Evolutionary conservation across 2,888 invertebrate species (phyloP).

Genomic region (Rhorus exstirpatorius): DNA sequence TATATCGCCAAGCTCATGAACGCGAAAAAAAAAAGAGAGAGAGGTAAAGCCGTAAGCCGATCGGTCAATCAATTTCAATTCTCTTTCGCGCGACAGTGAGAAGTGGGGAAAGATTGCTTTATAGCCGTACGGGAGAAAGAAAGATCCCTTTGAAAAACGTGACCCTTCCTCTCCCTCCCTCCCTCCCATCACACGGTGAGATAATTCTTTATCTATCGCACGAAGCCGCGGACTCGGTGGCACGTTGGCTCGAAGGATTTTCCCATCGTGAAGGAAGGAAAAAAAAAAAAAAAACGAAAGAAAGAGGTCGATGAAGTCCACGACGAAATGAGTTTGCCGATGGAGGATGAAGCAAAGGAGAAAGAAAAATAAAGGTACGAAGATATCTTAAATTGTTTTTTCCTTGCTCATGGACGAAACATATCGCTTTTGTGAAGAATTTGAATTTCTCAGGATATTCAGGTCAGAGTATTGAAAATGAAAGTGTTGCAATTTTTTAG

Average conservation of each 20-base stretch:
- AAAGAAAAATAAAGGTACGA: neutral
- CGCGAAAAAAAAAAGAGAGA: constrained; percentile 34
- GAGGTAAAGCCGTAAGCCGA: constrained; percentile 66
- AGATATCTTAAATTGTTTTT: constrained; percentile 30
- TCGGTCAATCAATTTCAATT: constrained; percentile 75
- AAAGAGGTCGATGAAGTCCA: neutral
- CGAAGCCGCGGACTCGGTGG: constrained; percentile 28
- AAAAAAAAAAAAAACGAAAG: constrained; percentile 5
- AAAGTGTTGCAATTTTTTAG: constrained; percentile 14
- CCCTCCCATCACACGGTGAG: constrained; percentile 37
- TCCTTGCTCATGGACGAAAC: neutral
- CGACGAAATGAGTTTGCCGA: constrained; percentile 57
- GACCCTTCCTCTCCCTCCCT: constrained; percentile 51
- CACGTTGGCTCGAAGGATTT: constrained; percentile 69
- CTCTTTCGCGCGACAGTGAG: constrained; percentile 65
- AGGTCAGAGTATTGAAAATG: neutral
- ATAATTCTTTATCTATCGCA: constrained; percentile 69
- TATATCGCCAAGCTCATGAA: constrained; percentile 45
- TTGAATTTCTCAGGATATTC: neutral
- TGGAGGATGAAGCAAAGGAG: constrained; percentile 22
- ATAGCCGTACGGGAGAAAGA: constrained; percentile 19
- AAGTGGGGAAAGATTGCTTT: constrained; percentile 50
- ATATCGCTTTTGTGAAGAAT: neutral
- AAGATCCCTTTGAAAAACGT: constrained; percentile 60
- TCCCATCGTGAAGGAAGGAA: constrained; percentile 49